Base-by-base conservation (phyloP, 1,140 invertebrate species). In the Brachionus rotundiformis region DNA sequence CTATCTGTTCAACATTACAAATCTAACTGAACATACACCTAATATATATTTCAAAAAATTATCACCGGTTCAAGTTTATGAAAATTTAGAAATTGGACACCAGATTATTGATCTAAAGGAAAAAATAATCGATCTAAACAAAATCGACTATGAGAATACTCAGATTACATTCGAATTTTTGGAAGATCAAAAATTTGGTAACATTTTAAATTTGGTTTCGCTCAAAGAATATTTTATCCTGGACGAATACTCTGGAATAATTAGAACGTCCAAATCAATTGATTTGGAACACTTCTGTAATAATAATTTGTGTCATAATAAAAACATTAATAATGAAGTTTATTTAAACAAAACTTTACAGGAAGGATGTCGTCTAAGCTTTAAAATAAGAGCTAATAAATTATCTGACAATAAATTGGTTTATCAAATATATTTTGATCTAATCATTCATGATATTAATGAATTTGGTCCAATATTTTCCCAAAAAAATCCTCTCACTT, bases 391-490 rank as follows among this genome's bases (percentile, higher is more conserved):
- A 73, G 68, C 68, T 19, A 73, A 4, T 1, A 73, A 41, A 25
- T 33, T 16, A 25, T 23, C 4, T 16, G 33, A 36, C 31, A 71
- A 71, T 16, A 73, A 41, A 19, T 73, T 44, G 11, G 29, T 73
- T 29, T 73, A 44, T 25, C 19, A 73, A 39, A 25, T 73, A 1
- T 73, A 36, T 0, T 73, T 79, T 29, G 76, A 79, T 59, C 54
- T 79, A 5, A 7, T 79, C 19, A 79, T 79, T 2, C n/a, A 59
- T 63, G 76, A 79, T 11, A 39, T 59, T 0, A 79, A 79, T 41
- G 76, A 79, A 59, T 79, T 79, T 59, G 8, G 23, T 59, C 76
- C 76, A n/a, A 39, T 39, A 36, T 79, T 79, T 41, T 19, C n/a
- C 27, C 76, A 63, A 54, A 54, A 59, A 36, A 31, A 31, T 5